Conservation (phyloP, 2,113 vertebrate species). For the Tympanuchus pallidicinctus region DNA sequence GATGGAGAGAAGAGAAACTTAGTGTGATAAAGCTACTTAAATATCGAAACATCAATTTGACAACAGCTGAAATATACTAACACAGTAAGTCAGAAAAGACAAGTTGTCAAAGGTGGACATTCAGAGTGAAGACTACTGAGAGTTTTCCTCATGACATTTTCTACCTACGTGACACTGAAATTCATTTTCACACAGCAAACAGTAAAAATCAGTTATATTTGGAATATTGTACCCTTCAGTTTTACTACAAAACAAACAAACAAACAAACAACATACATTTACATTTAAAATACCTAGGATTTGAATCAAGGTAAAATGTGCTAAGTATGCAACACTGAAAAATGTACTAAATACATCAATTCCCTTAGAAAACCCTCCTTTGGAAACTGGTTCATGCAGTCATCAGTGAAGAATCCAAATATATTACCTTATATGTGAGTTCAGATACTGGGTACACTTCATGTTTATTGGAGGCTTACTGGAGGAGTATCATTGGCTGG, state of each 20-base stretch:
- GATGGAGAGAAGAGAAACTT: not conserved
- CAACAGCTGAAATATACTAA: not conserved
- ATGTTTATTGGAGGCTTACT: not conserved
- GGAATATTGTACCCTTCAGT: not conserved
- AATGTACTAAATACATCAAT: not conserved
- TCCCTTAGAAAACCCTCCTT: not conserved
- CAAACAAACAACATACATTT: not conserved
- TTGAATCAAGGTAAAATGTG: not conserved
- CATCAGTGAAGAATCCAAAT: not conserved
- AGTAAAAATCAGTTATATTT: not conserved
- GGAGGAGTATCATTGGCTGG: not conserved
- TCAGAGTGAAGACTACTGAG: not conserved
- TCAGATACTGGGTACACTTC: not conserved
- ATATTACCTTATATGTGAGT: not conserved
- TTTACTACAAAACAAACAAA: not conserved
- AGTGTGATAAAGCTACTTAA: not conserved
- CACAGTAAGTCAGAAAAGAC: not conserved
- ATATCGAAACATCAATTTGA: not conserved
- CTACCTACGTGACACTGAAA: not conserved
- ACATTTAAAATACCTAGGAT: not conserved
- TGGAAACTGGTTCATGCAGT: not conserved
- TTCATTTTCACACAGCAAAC: not conserved
- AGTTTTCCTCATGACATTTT: not conserved
- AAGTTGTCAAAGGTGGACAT: not conserved
- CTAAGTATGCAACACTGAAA: not conserved